Evolutionary conservation across 2,113 vertebrate genomes (phyloP), one percentile per base, ranked within the genome.

Genomic region (Lophius piscatorius): DNA sequence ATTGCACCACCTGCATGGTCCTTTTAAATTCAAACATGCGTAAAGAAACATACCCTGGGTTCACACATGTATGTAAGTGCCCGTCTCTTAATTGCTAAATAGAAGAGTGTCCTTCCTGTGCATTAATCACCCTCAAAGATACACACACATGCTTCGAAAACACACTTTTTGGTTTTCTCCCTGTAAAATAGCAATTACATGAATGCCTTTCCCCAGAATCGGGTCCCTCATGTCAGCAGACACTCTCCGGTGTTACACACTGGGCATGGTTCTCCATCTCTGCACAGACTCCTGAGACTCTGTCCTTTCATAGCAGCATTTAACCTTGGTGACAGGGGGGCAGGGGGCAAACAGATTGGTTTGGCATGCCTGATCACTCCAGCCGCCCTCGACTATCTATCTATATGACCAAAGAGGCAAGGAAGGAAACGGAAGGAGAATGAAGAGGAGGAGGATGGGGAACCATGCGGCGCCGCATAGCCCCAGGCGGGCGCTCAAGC

Each of bases 281-380:
- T 22, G 6, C 47, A 59, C 9, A 33, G 16, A 38, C 16, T 16
- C 21, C 7, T 4, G 2, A 14, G 29, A 51, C 38, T 13, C 1
- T 45, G 58, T 63, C 36, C 14, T 33, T 66, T 55, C 58, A 16
- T 48, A 64, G 40, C 74, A 38, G 28, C 21, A 4, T 78, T 83
- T 84, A 82, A 87, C 87, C 84, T 86, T 76, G 77, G 78, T 33
- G 57, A 7, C 45, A 18, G 56, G 50, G 23, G 39, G 54, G 40
- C 29, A 56, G 42, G n/a, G 40, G 54, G 47, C 18, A 41, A 80
- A 83, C 80, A 87, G 88, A 83, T 74, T 81, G 81, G 42, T 51
- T 77, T 63, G 69, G 66, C 60, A 82, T 46, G 77, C 82, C 72
- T 76, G 75, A 52, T 42, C 17, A 64, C 74, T 26, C 65, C 11